Evolutionary conservation across 92 coral and sea anemone genomes (phyloP).

Genomic region (Micromussa lordhowensis): DNA sequence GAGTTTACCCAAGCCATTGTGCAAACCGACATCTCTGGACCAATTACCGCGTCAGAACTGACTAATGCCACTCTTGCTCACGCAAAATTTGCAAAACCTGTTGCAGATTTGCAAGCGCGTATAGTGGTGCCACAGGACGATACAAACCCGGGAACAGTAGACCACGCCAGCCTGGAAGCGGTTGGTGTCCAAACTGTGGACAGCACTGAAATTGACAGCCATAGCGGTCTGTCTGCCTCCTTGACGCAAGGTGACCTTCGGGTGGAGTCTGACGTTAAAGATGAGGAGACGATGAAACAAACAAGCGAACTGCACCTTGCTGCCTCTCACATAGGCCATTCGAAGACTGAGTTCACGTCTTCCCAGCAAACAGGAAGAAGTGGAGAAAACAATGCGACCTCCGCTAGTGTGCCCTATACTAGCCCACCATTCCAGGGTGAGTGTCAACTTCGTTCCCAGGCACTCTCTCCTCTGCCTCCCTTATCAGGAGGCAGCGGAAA

Average conservation of each 20-base stretch:
- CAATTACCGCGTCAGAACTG: conserved; percentile 78
- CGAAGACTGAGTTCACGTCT: not conserved
- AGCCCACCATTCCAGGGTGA: conserved; percentile 19
- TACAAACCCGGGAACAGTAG: not conserved
- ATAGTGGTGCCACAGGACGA: conserved; percentile 22
- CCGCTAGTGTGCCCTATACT: not conserved
- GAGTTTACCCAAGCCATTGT: conserved; percentile 91
- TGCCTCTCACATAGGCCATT: not conserved
- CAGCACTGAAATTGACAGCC: conserved; percentile 3
- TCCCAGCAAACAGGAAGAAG: not conserved
- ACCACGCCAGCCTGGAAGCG: conserved; percentile 5
- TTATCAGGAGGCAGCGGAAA: no score
- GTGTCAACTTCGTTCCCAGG: not conserved
- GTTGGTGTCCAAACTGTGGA: conserved; percentile 4
- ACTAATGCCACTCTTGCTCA: conserved; percentile 48
- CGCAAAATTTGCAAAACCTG: conserved; percentile 53
- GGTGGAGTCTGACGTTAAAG: conserved; percentile 1
- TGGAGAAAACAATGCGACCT: not conserved
- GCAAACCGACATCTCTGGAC: conserved; percentile 91
- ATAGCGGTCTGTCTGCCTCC: conserved; percentile 15
- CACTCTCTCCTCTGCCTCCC: no score
- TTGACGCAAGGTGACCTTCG: conserved; percentile 29
- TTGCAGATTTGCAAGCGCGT: conserved; percentile 26
- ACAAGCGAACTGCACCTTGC: conserved; percentile 3
- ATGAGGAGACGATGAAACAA: conserved; percentile 10